Percentiles rank a stretch among this genome's conserved stretches.
Conservation (phyloP, 2,888 invertebrate species). For the Cecidostiba fungosa region DNA sequence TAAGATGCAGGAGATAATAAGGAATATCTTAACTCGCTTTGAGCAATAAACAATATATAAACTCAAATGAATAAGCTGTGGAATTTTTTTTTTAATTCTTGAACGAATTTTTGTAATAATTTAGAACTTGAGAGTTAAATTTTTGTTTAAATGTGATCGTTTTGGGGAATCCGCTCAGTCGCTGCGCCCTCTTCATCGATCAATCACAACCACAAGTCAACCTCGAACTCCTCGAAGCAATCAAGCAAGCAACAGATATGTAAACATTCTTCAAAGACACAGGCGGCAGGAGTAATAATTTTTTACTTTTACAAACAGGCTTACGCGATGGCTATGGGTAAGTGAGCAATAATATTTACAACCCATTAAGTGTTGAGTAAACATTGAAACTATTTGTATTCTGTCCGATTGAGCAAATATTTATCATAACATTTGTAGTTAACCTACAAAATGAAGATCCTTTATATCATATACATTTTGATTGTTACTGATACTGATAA, state of each 20-base stretch:
- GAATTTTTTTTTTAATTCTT: background rate
- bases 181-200: slow-evolving; percentile 46
- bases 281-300: background rate
- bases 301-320: slow-evolving; percentile 18
- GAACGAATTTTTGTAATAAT: background rate
- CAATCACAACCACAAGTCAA: too few relatives aligned
- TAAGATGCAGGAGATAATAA: background rate
- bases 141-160: background rate
- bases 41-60: background rate
- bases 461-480: slow-evolving; percentile 1
- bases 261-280: slow-evolving; percentile 19
- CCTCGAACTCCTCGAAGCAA: too few relatives aligned
- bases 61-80: background rate
- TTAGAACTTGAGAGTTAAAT: background rate
- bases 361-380: background rate
- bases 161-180: background rate
- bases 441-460: slow-evolving; percentile 25
- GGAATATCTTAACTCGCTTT: background rate
- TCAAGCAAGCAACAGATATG: slow-evolving; percentile 5
- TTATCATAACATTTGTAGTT: background rate
- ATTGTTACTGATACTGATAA: background rate
- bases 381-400: background rate
- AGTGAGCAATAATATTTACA: background rate
- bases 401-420: background rate
- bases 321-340: slow-evolving; percentile 42